Evolutionary conservation across 2,797 vertebrate genomes (phyloP).

Genomic region (Chloroceryle amazona): DNA sequence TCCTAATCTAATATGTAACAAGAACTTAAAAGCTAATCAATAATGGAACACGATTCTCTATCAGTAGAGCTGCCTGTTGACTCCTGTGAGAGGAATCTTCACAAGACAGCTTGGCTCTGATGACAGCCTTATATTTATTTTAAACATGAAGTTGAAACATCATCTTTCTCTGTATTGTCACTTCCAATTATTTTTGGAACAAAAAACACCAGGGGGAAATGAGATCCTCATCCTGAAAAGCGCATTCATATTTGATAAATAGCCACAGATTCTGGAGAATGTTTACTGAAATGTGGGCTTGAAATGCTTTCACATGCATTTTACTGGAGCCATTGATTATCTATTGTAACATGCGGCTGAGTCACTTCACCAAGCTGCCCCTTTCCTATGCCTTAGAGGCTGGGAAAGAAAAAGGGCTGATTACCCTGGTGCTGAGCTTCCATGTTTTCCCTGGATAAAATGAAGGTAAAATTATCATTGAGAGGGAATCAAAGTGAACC

Average conservation of each 20-base stretch:
- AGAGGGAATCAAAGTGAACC: background rate
- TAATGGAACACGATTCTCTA: conserved; percentile 77
- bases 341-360: conserved; percentile 30
- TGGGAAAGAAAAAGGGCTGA: background rate
- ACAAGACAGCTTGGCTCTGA: conserved; percentile 48
- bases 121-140: conserved; percentile 82
- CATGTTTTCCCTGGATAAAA: background rate
- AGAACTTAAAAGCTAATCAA: conserved; percentile 83
- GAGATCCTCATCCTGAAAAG: conserved; percentile 70
- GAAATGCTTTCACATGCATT: conserved; percentile 46
- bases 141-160: conserved; percentile 75
- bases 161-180: conserved; percentile 78
- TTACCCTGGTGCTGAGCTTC: background rate
- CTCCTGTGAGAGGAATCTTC: conserved; percentile 70
- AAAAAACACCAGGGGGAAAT: conserved; percentile 59
- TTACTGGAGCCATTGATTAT: conserved; percentile 48
- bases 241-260: conserved; percentile 80
- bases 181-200: conserved; percentile 80
- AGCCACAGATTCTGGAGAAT: conserved; percentile 67
- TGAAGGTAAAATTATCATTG: background rate
- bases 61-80: conserved; percentile 66
- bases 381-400: background rate
- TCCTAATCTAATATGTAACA: conserved; percentile 80
- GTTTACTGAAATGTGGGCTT: conserved; percentile 67
- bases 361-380: conserved; percentile 23